Evolutionary conservation across 2,888 invertebrate species (phyloP), one percentile per base, ranked within the genome.

Genomic region (Cynaeus angustus): DNA sequence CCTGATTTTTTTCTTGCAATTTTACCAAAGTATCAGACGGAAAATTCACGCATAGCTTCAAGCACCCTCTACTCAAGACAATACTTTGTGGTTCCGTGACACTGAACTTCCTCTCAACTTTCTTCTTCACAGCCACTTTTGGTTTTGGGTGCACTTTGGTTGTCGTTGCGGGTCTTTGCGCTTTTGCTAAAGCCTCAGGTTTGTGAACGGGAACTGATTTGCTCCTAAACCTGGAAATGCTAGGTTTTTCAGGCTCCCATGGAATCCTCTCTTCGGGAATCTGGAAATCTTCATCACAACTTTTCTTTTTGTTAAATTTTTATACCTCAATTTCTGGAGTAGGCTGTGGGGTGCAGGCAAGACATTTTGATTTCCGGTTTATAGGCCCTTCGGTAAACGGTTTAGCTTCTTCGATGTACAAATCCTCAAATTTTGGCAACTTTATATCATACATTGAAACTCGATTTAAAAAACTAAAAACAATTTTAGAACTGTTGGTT

Each of bases 211-310:
- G 81, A 10, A 82, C 81, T 26, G 82, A 83, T 75, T 78, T 79
- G 50, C 82, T 81, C 7, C 82, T 75, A 67, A 30, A 43, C 70
- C 72, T 75, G 6, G 70, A 30, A 1, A 81, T 71, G 41, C 80
- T 73, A n/a, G 74, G 78, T 68, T 81, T 83, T 30, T 81, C 78
- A 6, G 83, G 83, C 68, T 83, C 83, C 85, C 85, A 86, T 7
- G 85, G 85, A 1, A 86, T 77, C 66, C 85, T 75, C 66, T 84
- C 84, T 75, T 86, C 85, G 7, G 84, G 83, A 70, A 84, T 80
- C 83, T 83, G 52, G 52, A 72, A 75, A 41, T 43, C 13, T n/a
- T n/a, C 33, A 59, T 9, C 10, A n/a, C 1, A n/a, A 6, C 6
- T 6, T 7, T 33, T 7, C 1, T 4, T 41, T 41, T 12, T 41